phyloP scores from a whole-genome alignment of 2,888 invertebrate species.

The Callinectes sapidus region DNA sequence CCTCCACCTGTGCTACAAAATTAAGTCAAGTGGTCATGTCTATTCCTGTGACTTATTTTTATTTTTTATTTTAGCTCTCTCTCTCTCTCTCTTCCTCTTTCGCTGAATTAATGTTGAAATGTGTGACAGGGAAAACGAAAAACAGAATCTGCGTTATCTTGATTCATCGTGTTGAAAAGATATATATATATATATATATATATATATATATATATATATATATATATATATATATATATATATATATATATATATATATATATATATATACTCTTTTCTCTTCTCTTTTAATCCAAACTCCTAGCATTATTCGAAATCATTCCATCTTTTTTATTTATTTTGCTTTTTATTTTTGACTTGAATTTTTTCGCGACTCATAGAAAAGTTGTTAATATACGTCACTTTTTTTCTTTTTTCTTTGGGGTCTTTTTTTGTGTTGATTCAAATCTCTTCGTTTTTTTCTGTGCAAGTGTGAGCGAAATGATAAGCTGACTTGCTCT shows the following conservation, averaged over 20 bases:
- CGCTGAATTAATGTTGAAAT: not conserved
- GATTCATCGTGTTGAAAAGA: not conserved
- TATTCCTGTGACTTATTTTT: not conserved
- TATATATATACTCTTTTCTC: not conserved
- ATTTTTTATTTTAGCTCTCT: not conserved
- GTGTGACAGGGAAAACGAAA: not conserved
- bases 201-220: no score
- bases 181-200: no score
- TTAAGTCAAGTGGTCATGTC: not conserved
- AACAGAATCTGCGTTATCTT: not conserved
- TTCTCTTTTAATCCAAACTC: not conserved
- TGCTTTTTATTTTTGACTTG: not conserved
- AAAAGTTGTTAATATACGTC: not conserved
- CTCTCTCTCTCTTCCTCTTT: not conserved
- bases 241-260: no score
- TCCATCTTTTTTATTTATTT: not conserved
- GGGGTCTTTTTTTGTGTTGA: no score
- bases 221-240: no score
- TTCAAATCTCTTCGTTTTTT: not conserved
- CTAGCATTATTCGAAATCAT: not conserved
- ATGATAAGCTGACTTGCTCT: not conserved
- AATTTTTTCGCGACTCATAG: not conserved
- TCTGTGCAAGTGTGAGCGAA: not conserved
- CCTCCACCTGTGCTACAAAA: not conserved
- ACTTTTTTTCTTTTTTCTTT: not conserved